Conservation (phyloP, 2,888 invertebrate genomes). For the Pollenia angustigena region DNA sequence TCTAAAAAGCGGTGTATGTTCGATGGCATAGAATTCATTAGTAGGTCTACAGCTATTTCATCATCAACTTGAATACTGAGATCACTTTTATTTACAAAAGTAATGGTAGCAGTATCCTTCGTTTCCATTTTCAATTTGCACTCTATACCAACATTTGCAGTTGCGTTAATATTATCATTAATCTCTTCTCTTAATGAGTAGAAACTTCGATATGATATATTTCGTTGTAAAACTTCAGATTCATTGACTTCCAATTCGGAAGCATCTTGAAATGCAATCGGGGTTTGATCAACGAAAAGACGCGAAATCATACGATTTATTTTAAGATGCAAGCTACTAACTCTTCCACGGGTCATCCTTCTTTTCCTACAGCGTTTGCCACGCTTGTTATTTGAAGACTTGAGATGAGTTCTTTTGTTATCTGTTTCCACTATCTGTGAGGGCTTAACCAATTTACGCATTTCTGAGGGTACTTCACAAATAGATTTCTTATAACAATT, state of each 20-base stretch:
- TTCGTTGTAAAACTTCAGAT: constrained; percentile 73
- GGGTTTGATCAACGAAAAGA: constrained; percentile 35
- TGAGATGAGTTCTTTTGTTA: neutral
- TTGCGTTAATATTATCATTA: neutral
- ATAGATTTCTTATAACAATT: constrained; percentile 70
- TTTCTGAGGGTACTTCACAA: constrained; percentile 77
- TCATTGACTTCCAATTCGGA: constrained; percentile 63
- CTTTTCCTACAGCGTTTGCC: constrained; percentile 26
- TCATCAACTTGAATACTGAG: constrained; percentile 77
- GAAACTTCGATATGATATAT: constrained; percentile 77
- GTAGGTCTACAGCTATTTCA: constrained; percentile 75
- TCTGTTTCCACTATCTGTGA: neutral
- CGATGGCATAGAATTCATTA: constrained; percentile 75
- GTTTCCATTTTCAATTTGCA: constrained; percentile 70
- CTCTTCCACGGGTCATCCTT: constrained; percentile 26
- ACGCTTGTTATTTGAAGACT: neutral
- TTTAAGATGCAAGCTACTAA: constrained; percentile 66
- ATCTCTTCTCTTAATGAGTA: constrained; percentile 76
- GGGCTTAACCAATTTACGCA: constrained; percentile 73
- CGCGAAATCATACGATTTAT: constrained; percentile 75
- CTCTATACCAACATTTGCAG: constrained; percentile 70
- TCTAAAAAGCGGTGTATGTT: constrained; percentile 76
- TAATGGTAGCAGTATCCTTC: constrained; percentile 70
- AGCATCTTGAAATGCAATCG: constrained; percentile 44
- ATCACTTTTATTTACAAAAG: constrained; percentile 72